Conservation (phyloP, 2,797 vertebrate genomes). For the Antrozous pallidus region DNA sequence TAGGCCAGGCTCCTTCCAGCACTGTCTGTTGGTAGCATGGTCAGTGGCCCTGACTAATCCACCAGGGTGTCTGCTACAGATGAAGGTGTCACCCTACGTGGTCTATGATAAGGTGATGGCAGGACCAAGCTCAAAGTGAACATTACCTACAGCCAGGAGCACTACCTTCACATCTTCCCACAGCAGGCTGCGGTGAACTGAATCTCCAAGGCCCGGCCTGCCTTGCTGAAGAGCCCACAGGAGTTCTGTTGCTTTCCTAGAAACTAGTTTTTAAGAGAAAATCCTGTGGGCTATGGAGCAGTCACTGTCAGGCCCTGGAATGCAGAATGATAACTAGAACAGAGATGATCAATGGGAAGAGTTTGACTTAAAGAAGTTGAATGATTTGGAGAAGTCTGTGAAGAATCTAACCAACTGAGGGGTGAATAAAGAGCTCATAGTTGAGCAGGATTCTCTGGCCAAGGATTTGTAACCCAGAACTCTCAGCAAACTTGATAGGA, state of each 20-base stretch:
- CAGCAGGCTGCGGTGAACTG: conserved; percentile 81
- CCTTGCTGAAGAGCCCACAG: conserved; percentile 86
- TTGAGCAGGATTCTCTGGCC: conserved; percentile 91
- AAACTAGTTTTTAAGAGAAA: conserved; percentile 92
- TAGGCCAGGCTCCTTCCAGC: background rate
- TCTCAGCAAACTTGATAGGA: conserved; percentile 89
- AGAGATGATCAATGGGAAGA: conserved; percentile 92
- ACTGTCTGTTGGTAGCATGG: background rate
- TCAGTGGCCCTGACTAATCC: background rate
- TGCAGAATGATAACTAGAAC: conserved; percentile 92
- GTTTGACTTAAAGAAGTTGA: conserved; percentile 89
- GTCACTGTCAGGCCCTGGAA: conserved; percentile 85
- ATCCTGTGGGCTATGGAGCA: conserved; percentile 90
- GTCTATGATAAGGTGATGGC: background rate
- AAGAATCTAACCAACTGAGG: conserved; percentile 90
- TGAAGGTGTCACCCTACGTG: background rate
- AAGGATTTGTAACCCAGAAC: conserved; percentile 92
- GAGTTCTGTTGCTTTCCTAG: conserved; percentile 88
- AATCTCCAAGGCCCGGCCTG: conserved; percentile 88
- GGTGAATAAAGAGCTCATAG: conserved; percentile 90
- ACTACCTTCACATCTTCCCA: conserved; percentile 85
- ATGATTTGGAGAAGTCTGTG: conserved; percentile 91
- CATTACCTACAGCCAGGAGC: conserved; percentile 85
- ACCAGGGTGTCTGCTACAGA: background rate
- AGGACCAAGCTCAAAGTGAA: background rate